phyloP scores from a whole-genome alignment of 2,113 vertebrate genomes.

The Acinonyx jubatus region DNA sequence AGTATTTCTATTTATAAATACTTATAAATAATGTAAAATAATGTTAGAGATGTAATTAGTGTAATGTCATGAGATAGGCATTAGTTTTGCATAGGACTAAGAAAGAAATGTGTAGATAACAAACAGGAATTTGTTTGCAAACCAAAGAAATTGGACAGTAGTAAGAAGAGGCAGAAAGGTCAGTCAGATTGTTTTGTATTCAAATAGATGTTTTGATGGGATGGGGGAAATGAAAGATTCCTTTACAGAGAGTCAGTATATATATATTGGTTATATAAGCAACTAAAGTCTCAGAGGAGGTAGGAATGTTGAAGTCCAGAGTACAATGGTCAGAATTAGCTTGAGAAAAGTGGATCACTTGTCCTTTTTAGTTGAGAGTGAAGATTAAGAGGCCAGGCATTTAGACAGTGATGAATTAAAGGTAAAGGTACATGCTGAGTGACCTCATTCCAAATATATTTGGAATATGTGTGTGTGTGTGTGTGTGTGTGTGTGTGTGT shows the following conservation, averaged over 20 bases:
- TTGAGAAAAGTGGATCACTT: neutral
- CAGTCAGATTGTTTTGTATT: slow-evolving; percentile 18
- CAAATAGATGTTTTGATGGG: neutral
- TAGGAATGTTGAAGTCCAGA: slow-evolving; percentile 13
- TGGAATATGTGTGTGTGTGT: no score
- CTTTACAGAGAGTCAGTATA: neutral
- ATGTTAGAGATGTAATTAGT: neutral
- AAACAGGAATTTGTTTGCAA: slow-evolving; percentile 22
- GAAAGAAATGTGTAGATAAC: neutral
- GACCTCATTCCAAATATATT: neutral
- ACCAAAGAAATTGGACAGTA: slow-evolving; percentile 10
- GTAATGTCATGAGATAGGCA: neutral
- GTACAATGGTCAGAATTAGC: neutral
- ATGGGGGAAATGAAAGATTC: neutral
- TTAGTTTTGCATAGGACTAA: slow-evolving; percentile 24
- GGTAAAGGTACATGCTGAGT: neutral
- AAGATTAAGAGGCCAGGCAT: neutral
- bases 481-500: no score
- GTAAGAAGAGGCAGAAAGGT: slow-evolving; percentile 5
- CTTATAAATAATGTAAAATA: no score
- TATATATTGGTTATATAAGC: neutral
- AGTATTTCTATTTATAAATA: no score
- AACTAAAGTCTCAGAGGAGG: neutral
- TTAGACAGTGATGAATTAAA: neutral
- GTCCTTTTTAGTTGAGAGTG: slow-evolving; percentile 33